Evolutionary conservation across 2,797 vertebrate species (phyloP).

Genomic region (Fistularia tabacaria): DNA sequence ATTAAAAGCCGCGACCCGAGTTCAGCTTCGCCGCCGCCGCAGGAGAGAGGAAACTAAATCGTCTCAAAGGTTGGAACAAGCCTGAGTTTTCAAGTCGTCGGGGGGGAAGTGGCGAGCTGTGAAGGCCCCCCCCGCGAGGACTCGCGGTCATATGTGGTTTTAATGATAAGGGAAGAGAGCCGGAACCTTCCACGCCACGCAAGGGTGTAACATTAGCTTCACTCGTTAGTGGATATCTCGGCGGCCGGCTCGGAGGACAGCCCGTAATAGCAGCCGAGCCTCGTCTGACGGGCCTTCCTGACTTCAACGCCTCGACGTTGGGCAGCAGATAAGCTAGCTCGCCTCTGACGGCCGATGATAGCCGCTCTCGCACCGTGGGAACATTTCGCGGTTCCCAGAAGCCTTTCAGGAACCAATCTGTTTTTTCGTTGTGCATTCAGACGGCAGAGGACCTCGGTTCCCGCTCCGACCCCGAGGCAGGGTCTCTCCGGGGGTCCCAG

Average conservation of each 20-base stretch:
- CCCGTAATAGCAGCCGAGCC: slow-evolving; percentile 17
- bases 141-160: slow-evolving; percentile 37
- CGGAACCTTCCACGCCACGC: slow-evolving; percentile 8
- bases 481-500: too few relatives aligned
- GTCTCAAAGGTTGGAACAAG: slow-evolving; percentile 8
- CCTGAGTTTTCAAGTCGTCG: slow-evolving; percentile 30
- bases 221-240: slow-evolving; percentile 26
- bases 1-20: neutral
- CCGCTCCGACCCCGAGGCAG: too few relatives aligned
- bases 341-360: too few relatives aligned
- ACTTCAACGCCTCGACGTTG: slow-evolving; percentile 12
- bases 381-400: too few relatives aligned
- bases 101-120: slow-evolving; percentile 16
- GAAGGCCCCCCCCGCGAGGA: slow-evolving; percentile 11
- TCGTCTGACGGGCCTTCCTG: slow-evolving; percentile 11
- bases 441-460: too few relatives aligned
- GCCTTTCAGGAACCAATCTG: too few relatives aligned
- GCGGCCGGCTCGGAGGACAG: slow-evolving; percentile 5
- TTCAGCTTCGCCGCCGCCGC: slow-evolving; percentile 6
- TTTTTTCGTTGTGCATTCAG: too few relatives aligned
- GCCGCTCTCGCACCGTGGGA: too few relatives aligned
- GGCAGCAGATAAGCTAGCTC: slow-evolving; percentile 1
- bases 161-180: slow-evolving; percentile 40
- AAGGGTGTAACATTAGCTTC: slow-evolving; percentile 24
- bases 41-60: slow-evolving; percentile 13